Conservation (phyloP, 2,797 vertebrate species). For the Malacoraja senta region DNA sequence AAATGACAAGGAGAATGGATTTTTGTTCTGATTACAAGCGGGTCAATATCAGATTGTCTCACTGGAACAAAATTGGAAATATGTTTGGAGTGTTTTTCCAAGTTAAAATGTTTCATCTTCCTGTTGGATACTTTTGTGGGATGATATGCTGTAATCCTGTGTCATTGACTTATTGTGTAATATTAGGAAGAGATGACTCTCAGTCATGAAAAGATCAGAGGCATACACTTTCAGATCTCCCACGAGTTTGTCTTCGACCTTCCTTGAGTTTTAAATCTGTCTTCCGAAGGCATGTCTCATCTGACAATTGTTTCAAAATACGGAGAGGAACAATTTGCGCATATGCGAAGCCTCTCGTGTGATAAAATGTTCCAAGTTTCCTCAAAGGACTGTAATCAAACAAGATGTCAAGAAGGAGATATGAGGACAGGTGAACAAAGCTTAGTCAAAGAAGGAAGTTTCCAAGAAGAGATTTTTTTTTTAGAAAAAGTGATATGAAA, state of each 20-base stretch:
- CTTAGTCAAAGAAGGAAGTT: neutral
- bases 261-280: neutral
- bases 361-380: neutral
- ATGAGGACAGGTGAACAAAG: neutral
- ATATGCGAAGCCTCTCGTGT: neutral
- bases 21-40: neutral
- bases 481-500: neutral
- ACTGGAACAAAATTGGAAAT: neutral
- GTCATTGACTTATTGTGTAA: neutral
- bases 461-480: neutral
- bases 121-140: too few species aligned
- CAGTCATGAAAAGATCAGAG: neutral
- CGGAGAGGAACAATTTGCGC: neutral
- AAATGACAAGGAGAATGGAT: neutral
- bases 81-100: neutral
- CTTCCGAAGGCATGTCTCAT: neutral
- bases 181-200: neutral
- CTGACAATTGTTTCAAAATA: neutral
- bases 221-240: neutral
- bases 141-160: neutral
- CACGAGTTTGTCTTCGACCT: neutral
- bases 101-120: neutral
- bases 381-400: neutral
- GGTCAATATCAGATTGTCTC: neutral
- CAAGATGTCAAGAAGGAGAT: neutral